Evolutionary conservation across 2,113 vertebrate species (phyloP).

Genomic region (Lepus americanus): DNA sequence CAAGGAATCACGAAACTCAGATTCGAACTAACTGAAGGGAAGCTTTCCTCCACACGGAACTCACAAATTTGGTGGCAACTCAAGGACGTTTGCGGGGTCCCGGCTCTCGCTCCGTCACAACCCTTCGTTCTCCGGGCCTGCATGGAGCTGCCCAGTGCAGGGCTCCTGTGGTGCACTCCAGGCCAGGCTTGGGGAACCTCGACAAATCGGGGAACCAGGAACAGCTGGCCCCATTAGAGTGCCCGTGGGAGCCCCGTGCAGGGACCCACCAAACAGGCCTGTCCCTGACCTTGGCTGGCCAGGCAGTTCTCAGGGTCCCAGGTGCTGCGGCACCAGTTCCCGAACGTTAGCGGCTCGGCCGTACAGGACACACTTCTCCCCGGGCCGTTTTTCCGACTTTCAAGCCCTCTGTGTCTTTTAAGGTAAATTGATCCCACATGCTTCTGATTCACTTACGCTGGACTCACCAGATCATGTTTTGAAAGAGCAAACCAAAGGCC

Average conservation of each 20-base stretch:
- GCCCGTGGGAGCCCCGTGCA: not conserved
- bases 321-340: constrained; percentile 23
- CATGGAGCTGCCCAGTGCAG: not conserved
- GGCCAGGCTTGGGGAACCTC: not conserved
- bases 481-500: constrained; percentile 24
- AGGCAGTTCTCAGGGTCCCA: not conserved
- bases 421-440: constrained; percentile 76
- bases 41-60: constrained; percentile 11
- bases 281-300: not conserved
- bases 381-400: constrained; percentile 58
- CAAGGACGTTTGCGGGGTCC: not conserved
- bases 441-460: constrained; percentile 56
- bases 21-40: constrained; percentile 34
- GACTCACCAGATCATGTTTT: constrained; percentile 65
- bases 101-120: not conserved
- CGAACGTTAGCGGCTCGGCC: constrained; percentile 57
- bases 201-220: not conserved
- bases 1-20: constrained; percentile 64
- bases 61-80: not conserved
- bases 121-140: not conserved
- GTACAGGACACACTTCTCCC: not conserved
- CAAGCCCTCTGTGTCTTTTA: constrained; percentile 67
- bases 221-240: not conserved
- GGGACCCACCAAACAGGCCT: not conserved
- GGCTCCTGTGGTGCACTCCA: not conserved